Base-by-base conservation (phyloP, 2,888 invertebrate species). In the Lasioglossum leucozonium region DNA sequence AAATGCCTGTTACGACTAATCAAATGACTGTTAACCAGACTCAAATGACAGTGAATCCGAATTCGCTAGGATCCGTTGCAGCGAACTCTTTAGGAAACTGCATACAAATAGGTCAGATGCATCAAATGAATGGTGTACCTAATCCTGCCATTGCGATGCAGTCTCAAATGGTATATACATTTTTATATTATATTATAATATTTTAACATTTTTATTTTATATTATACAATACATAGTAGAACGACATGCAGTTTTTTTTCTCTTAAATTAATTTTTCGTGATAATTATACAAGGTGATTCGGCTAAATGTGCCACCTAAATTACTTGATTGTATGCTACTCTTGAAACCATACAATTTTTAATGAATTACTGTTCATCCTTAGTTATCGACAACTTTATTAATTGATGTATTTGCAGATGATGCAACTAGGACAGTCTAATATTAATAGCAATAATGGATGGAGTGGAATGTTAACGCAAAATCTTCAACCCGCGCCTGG, bases 401-500 rank as follows among this genome's bases (percentile, higher is more conserved):
- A 67, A 77, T 62, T 16, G 10, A 22, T 72, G 26, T 82, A 40
- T 79, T 82, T 77, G 47, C 86, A 94, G 92, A 93, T 93, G 92
- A 93, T 93, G 90, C 93, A 93, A 79, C 86, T 94, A 89, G 93
- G 92, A 84, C 93, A 93, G 81, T 88, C 87, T 85, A 91, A 89
- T 79, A 87, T 91, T 82, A 85, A 88, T 69, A 91, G 91, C 79
- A 93, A 93, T 85, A 93, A 94, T 81, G 94, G 95, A 37, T 94
- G 95, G 95, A 94, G 93, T 79, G 93, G 93, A 44, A 93, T 95
- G 93, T 86, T 95, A 69, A 89, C 94, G 1, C 94, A 94, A 80
- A 94, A 94, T 90, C 90, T 95, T 73, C 94, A 94, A 84, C 95
- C 95, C 26, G 94, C 95, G 16, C 95, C 95, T 8, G 95, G 95